phyloP scores from a whole-genome alignment of 2,888 invertebrate genomes.

The Ommatoiulus sabulosus region DNA sequence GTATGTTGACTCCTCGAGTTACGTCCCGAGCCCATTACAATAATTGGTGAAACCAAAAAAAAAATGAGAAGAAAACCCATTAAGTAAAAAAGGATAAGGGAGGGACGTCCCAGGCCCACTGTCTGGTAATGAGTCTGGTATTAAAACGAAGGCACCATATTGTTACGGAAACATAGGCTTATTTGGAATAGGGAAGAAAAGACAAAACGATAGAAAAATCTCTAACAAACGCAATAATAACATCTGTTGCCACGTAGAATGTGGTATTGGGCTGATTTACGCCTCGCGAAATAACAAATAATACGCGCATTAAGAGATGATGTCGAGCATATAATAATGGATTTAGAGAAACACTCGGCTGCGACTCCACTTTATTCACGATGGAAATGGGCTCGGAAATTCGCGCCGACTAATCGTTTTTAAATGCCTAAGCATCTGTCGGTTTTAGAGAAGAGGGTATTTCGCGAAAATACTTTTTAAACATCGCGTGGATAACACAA shows the following conservation, averaged over 20 bases:
- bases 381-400: background rate
- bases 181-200: background rate
- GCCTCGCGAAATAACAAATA: conserved; percentile 12
- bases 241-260: conserved; percentile 13
- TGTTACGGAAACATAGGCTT: background rate
- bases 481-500: background rate
- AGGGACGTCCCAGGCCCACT: background rate
- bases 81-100: no score
- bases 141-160: conserved; percentile 1
- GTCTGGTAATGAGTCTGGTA: background rate
- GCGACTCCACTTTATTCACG: background rate
- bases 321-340: conserved; percentile 35
- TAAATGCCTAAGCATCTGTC: conserved; percentile 9
- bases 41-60: background rate
- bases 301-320: conserved; percentile 13
- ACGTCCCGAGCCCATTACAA: background rate
- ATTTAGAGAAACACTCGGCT: conserved; percentile 9
- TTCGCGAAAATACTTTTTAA: background rate
- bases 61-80: background rate
- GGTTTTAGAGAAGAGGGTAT: background rate
- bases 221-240: conserved; percentile 17
- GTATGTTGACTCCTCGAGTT: background rate
- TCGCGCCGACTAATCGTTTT: background rate
- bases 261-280: conserved; percentile 13
- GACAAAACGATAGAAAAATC: background rate